Base-by-base conservation (phyloP, 1,140 invertebrate genomes). In the Zaprionus davidi region DNA sequence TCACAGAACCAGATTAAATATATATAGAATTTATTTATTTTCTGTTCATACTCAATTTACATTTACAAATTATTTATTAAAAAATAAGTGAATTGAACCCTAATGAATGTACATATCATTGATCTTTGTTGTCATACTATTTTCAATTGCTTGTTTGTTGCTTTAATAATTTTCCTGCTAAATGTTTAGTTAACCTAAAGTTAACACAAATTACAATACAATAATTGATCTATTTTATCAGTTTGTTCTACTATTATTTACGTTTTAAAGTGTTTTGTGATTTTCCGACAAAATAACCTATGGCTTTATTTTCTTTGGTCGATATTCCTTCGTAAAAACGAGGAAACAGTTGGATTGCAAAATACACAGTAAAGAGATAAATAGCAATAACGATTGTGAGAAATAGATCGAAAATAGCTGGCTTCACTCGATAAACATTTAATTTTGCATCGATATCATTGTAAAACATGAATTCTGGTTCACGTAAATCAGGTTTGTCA, bases 381-480 rank as follows among this genome's bases (percentile, higher is more conserved):
- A 95, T 93, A 41, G 95, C 94, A 90, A 99, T 99, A 34, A 95
- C 95, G 68, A 97, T 90, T 9, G 98, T 98, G 3, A 99, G 94
- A 77, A 99, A 96, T 44, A 99, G 95, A 95, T 99, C 98, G 94
- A 99, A 99, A 53, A 99, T 95, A 26, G 98, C 98, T 77, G 98
- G 98, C 92, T 99, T 99, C 5, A 99, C 98, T 93, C 96, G 97
- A 93, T 99, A 99, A 55, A 98, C 96, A 93, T 97, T 97, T 78
- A 99, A 95, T 38, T 93, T 94, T 5, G 97, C 96, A 82, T 95
- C 94, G 1, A 96, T 96, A 57, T 96, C 95, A 81, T 97, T 96
- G 93, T 99, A 99, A 82, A 99, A 97, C 68, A 97, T 95, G 94
- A 98, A 98, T 91, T 99, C 98, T 1, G 98, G 98, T 92, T 99